Evolutionary conservation across 2,797 vertebrate species (phyloP), one percentile per base, ranked within the genome.

Genomic region (Tangara arthus): DNA sequence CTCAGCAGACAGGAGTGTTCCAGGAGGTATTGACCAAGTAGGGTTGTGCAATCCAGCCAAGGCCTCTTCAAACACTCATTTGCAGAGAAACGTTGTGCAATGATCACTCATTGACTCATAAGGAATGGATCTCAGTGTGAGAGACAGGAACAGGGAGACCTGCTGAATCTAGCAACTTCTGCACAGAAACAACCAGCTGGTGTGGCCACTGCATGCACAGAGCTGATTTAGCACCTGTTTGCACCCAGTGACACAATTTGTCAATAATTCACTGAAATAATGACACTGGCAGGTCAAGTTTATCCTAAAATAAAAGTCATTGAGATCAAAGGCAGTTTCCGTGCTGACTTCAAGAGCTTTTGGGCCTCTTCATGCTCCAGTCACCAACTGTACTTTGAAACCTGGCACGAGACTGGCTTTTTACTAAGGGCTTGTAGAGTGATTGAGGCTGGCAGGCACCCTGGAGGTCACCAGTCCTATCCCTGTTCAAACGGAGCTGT

Each of bases 41-140:
- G 60, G 21, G 32, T 95, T 95, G 83, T 91, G 92, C 75, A 96
- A 96, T 65, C 7, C 52, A 32, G 59, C 30, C 50, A 76, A 77
- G 63, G 42, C 61, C 28, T 69, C 41, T 79, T 92, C 89, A 88
- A 64, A 68, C 47, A 44, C 42, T 71, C 3, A 3, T 72, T 90
- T 83, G 14, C 66, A 79, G 34, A 64, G 76, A 60, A 95, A 53
- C 0, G 0, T 95, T 94, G 65, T 57, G 84, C 76, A 96, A 91
- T 2, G 0, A 5, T 47, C 65, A 44, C 46, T 82, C 69, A 32
- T 69, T 89, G 68, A 73, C 84, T 85, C 18, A 35, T 17, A 69
- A 44, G 59, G 37, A 65, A 85, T 82, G 66, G 44, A 30, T 56
- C 22, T 23, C 34, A 34, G n/a, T 2, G 39, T 47, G 61, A 46